Conservation (phyloP, 1,140 invertebrate species). For the Habropoda laboriosa region DNA sequence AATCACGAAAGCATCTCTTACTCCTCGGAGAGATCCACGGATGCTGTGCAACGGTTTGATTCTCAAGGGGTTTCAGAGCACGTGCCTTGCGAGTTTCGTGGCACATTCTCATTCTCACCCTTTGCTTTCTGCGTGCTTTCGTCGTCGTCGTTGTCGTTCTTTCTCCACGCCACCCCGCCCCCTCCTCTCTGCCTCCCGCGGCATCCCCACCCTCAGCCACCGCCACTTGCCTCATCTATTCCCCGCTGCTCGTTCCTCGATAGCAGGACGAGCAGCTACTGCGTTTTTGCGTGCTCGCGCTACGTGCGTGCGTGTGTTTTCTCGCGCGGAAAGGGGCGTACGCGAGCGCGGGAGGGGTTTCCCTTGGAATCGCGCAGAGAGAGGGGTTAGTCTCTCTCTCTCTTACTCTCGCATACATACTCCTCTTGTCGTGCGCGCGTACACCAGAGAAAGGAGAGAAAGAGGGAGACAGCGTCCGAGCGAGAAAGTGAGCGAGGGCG, state of each 20-base stretch:
- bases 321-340: constrained; percentile 55
- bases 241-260: neutral
- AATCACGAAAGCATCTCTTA: neutral
- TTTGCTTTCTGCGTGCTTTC: constrained; percentile 31
- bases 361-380: constrained; percentile 50
- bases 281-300: constrained; percentile 1
- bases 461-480: constrained; percentile 43
- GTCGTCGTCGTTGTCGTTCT: constrained; percentile 22
- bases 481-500: constrained; percentile 40
- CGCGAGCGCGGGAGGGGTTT: constrained; percentile 55
- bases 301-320: constrained; percentile 25
- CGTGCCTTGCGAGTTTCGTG: constrained; percentile 53
- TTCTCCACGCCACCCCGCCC: constrained; percentile 1
- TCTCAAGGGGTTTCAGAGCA: constrained; percentile 47
- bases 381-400: no score
- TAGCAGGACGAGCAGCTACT: constrained; percentile 3
- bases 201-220: no score
- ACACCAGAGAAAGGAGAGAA: constrained; percentile 43
- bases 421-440: constrained; percentile 16
- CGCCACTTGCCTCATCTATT: neutral
- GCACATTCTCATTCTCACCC: constrained; percentile 42
- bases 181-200: neutral
- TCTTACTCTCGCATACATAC: no score
- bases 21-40: neutral
- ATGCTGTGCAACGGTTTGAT: neutral